Conservation (phyloP, 2,888 invertebrate species). For the Fragum whitleyi region DNA sequence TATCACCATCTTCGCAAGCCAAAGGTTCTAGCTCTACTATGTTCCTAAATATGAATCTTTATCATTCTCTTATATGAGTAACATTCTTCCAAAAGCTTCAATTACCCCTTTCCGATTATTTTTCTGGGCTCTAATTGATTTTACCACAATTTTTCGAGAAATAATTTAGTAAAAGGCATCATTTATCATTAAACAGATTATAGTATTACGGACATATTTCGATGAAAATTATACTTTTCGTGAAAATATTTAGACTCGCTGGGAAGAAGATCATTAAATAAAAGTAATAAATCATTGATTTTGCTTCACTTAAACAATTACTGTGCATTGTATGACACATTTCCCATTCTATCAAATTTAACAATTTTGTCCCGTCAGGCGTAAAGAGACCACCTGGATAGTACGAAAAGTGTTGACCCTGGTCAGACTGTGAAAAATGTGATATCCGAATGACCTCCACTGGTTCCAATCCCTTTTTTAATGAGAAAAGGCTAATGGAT, state of each 20-base stretch:
- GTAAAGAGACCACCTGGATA: too few relatives aligned
- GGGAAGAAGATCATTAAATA: background rate
- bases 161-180: background rate
- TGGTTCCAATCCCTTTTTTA: too few relatives aligned
- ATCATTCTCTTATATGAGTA: background rate
- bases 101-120: background rate
- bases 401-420: too few relatives aligned
- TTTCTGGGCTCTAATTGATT: background rate
- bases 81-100: background rate
- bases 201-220: background rate
- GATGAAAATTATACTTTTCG: constrained; percentile 2
- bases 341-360: too few relatives aligned
- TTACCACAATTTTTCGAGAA: background rate
- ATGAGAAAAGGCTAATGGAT: too few relatives aligned
- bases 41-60: background rate
- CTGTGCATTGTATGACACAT: too few relatives aligned
- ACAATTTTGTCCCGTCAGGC: too few relatives aligned
- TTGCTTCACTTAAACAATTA: background rate
- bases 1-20: too few relatives aligned
- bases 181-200: constrained; percentile 3
- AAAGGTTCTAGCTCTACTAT: too few relatives aligned
- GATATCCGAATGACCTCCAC: too few relatives aligned
- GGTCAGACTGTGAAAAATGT: too few relatives aligned
- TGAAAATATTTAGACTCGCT: background rate
- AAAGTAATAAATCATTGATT: background rate